A percentile compares a stretch with the other conserved stretches of the same genome.
Evolutionary conservation across 2,113 vertebrate species (phyloP).

Genomic region (Salvelinus sp.): DNA sequence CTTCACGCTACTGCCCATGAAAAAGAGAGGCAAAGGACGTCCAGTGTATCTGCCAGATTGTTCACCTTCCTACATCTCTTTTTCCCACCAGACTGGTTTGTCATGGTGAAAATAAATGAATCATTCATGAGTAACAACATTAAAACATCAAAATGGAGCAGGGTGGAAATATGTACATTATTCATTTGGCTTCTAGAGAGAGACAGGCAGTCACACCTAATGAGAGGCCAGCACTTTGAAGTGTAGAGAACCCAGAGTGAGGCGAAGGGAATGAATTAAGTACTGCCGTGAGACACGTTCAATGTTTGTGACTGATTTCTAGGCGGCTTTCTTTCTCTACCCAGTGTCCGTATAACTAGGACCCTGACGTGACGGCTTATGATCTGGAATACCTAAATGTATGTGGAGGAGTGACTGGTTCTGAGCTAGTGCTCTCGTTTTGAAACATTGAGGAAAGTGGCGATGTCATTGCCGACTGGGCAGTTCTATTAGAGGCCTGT

Average conservation of each 20-base stretch:
- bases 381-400: background rate
- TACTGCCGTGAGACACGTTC: background rate
- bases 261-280: conserved; percentile 50
- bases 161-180: conserved; percentile 56
- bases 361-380: background rate
- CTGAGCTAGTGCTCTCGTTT: background rate
- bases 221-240: conserved; percentile 70
- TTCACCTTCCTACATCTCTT: conserved; percentile 22
- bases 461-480: background rate
- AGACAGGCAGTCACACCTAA: conserved; percentile 63
- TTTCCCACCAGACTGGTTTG: conserved; percentile 16
- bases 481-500: conserved; percentile 30
- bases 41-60: background rate
- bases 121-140: conserved; percentile 62
- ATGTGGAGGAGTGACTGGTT: background rate
- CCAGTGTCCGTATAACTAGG: background rate
- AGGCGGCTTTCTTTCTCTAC: background rate
- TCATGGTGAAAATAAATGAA: conserved; percentile 24
- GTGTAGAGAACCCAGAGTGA: conserved; percentile 48
- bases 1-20: conserved; percentile 18
- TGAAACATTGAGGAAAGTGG: background rate
- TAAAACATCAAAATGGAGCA: conserved; percentile 64
- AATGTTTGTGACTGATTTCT: background rate
- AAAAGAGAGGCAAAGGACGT: conserved; percentile 9
- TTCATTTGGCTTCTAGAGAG: conserved; percentile 61